Percentiles rank a stretch among this genome's conserved stretches.
These are phyloP conservation scores for Zoroaster sp. DNA, from an alignment of 53 echinoderm and acorn worm genomes.

Conservation along the genomic window DNA sequence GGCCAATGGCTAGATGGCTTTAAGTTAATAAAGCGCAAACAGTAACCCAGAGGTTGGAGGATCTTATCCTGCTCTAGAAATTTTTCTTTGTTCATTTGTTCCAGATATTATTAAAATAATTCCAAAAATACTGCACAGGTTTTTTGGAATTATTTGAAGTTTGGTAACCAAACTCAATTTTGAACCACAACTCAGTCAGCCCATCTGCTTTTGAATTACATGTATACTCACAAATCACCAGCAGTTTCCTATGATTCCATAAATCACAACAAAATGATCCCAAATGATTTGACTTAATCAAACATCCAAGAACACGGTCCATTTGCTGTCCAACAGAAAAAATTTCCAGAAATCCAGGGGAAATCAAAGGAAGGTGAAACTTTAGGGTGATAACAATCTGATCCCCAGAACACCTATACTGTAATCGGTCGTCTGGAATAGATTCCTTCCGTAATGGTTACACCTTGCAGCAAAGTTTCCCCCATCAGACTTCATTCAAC, in stretches of 20 bases:
- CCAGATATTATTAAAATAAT: no score
- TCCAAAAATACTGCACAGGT: no score
- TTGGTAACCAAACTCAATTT: no score
- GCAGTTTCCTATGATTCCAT: background rate
- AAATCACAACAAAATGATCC: background rate
- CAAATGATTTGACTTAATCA: background rate
- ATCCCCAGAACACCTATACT: background rate
- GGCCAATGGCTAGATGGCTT: no score
- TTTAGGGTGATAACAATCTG: background rate
- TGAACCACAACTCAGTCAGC: no score
- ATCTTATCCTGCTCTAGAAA: no score
- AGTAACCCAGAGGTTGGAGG: no score
- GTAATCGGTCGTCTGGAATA: background rate
- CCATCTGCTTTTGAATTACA: no score
- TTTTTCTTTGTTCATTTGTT: no score
- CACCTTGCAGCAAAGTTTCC: background rate
- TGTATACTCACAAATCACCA: background rate
- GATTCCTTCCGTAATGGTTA: background rate
- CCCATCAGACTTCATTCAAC: slow-evolving; percentile 17
- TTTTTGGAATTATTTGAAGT: no score
- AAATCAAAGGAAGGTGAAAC: background rate
- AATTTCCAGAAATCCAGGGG: background rate
- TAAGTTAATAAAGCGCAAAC: no score
- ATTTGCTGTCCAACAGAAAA: background rate
- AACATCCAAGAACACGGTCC: background rate